Evolutionary conservation across 2,113 vertebrate species (phyloP).

Genomic region (Myrmecobius fasciatus): DNA sequence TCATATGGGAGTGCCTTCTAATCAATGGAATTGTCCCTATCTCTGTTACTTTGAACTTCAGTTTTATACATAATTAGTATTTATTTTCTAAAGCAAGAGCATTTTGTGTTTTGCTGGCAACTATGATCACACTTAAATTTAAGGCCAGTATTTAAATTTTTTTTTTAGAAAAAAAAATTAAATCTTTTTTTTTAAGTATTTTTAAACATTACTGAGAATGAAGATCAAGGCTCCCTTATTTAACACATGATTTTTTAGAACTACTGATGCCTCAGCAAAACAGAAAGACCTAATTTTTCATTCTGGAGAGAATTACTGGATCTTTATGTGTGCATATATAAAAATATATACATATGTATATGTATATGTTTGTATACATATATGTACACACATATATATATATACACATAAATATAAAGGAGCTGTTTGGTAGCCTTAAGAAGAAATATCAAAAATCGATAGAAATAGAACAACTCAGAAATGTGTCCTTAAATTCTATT

Average conservation of each 20-base stretch:
- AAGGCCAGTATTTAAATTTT: not conserved
- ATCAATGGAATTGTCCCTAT: not conserved
- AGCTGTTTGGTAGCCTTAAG: slow-evolving; percentile 14
- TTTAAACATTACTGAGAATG: slow-evolving; percentile 7
- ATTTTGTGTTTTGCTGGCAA: not conserved
- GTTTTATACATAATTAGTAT: slow-evolving; percentile 28
- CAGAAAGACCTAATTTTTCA: not conserved
- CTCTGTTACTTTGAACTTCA: slow-evolving; percentile 17
- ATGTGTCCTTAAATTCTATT: slow-evolving; percentile 3
- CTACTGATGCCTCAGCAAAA: not conserved
- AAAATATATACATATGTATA: not conserved
- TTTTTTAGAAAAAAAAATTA: not conserved
- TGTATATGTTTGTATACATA: rapidly evolving
- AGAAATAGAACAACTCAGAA: slow-evolving; percentile 25
- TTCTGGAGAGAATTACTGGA: not conserved
- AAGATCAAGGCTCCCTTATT: not conserved
- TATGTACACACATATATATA: not conserved
- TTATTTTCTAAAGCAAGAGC: slow-evolving; percentile 19
- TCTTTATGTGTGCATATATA: not conserved
- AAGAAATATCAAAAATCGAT: not conserved
- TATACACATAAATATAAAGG: not conserved
- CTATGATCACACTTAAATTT: not conserved
- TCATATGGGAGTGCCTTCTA: not conserved
- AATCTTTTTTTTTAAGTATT: not conserved
- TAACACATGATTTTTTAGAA: not conserved